Evolutionary conservation across 2,888 invertebrate species (phyloP), one percentile per base, ranked within the genome.

Genomic region (Amphipoea oculea): DNA sequence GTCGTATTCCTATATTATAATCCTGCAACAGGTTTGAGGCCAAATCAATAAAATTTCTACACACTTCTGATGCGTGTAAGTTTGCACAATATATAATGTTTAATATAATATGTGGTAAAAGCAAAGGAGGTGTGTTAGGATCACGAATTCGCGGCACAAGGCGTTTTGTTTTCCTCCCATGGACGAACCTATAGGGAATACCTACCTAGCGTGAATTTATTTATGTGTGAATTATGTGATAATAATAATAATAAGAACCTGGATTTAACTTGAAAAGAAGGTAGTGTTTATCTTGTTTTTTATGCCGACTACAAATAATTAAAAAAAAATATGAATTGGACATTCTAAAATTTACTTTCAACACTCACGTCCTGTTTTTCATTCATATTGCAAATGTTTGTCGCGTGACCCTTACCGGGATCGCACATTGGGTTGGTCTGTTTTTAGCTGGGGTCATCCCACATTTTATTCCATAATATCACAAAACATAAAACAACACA

Each of bases 191-290:
- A 36, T 51, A 11, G 42, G 20, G 51, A 51, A 68, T 48, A 11
- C 45, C 45, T 45, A 29, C 29, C 29, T 29, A 57, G 17, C 65
- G 70, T 9, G 29, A 60, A 79, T 60, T 45, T 79, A 81, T 84
- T 70, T 66, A 79, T 60, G 69, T 65, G 65, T 78, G 29, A 77
- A 62, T 68, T 40, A 54, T 80, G 67, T 66, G 69, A 79, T 65
- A 62, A 23, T 65, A 79, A 70, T 81, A 60, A 83, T 45, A 54
- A 54, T 63, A 17, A 79, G 4, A 40, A 20, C 6, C 23, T 42
- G 23, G 40, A 29, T 66, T 79, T 84, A 62, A 60, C 29, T 81
- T 70, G n/a, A 7, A 20, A 23, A 62, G 23, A 76, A 54, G 0
- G 48, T 23, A 5, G 7, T 29, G 40, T 48, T 63, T 48, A n/a